These are phyloP conservation scores for Platysteira castanea DNA, from an alignment of 2,113 vertebrate genomes.

Conservation along the genomic window DNA sequence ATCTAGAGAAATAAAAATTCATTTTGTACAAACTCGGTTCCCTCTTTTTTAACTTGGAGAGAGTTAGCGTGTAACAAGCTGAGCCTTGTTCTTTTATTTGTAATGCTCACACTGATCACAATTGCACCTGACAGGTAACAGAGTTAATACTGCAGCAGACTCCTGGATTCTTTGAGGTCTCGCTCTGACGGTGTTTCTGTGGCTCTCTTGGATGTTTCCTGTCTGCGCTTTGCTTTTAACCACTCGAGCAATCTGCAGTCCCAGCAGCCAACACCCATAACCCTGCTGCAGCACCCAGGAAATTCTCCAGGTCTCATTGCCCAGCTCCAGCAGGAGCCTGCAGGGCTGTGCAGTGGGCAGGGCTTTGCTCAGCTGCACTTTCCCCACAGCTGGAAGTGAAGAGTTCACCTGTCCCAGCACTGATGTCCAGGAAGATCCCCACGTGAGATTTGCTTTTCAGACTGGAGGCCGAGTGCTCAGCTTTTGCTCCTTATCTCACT, in stretches of 20 bases:
- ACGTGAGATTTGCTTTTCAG: not conserved
- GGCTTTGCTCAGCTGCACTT: not conserved
- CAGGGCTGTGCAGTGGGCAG: accelerated
- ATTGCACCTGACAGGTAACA: not conserved
- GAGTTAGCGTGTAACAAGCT: not conserved
- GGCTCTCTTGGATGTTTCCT: not conserved
- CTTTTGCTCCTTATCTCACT: not conserved
- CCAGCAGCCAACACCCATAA: not conserved
- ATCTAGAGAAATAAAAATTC: not conserved
- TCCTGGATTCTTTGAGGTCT: not conserved
- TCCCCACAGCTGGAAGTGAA: not conserved
- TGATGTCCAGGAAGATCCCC: not conserved
- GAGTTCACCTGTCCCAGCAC: not conserved
- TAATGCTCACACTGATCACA: not conserved
- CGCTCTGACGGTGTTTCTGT: not conserved
- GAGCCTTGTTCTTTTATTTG: not conserved
- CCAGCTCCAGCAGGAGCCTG: not conserved
- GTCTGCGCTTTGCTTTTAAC: not conserved
- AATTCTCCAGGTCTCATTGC: not conserved
- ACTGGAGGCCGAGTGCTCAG: not conserved
- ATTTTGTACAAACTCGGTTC: not conserved
- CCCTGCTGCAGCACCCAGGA: not conserved
- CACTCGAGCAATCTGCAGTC: not conserved
- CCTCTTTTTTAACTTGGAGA: not conserved
- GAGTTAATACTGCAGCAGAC: not conserved